A percentile compares a stretch with the other conserved stretches of the same genome.
Evolutionary conservation across 2,113 vertebrate species (phyloP).

Genomic region (Nymphicus hollandicus): DNA sequence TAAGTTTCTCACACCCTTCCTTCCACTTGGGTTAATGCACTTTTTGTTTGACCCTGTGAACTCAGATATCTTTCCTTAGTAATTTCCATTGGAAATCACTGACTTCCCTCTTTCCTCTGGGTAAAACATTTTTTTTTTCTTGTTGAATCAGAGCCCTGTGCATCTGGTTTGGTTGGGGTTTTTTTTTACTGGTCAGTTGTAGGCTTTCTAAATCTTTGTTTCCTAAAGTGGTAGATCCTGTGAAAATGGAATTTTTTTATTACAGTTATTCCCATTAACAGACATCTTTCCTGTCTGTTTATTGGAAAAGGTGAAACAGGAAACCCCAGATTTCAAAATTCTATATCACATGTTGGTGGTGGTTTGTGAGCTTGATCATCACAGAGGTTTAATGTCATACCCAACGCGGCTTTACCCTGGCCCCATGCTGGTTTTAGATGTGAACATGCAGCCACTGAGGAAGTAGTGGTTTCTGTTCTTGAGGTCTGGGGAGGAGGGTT

Average conservation of each 20-base stretch:
- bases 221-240: background rate
- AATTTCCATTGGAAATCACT: background rate
- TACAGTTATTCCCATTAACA: background rate
- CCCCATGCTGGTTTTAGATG: background rate
- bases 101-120: background rate
- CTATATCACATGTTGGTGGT: background rate
- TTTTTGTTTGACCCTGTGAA: background rate
- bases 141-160: background rate
- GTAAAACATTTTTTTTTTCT: background rate
- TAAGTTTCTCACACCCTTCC: background rate
- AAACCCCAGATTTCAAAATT: conserved; percentile 10
- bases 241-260: background rate
- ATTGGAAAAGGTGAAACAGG: conserved; percentile 8
- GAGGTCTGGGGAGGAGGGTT: background rate
- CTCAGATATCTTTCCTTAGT: background rate
- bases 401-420: background rate
- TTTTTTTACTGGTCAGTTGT: background rate
- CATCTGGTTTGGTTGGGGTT: background rate
- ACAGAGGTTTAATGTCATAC: background rate
- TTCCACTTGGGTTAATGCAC: background rate
- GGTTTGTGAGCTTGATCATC: background rate
- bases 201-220: background rate
- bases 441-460: background rate
- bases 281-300: background rate
- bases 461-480: conserved; percentile 15